Evolutionary conservation across 2,113 vertebrate genomes (phyloP).

Genomic region (Loxodonta africana): DNA sequence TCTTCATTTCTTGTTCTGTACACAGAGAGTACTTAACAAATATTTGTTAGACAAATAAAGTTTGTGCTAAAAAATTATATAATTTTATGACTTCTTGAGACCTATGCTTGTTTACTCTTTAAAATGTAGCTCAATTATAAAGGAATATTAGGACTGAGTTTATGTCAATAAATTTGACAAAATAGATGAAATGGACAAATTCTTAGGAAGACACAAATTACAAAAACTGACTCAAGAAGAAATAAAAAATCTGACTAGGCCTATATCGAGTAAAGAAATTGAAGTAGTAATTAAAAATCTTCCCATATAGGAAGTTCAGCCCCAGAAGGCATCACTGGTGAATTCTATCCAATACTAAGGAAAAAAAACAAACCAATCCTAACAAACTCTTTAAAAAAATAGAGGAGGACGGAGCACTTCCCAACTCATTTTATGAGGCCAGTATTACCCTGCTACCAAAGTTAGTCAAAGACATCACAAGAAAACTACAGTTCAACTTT

Average conservation of each 20-base stretch:
- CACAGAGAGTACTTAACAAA: neutral
- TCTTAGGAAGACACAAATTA: conserved; percentile 39
- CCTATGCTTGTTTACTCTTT: neutral
- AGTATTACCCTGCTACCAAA: neutral
- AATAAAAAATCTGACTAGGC: conserved; percentile 46
- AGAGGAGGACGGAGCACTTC: neutral
- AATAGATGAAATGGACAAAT: neutral
- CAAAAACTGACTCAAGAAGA: conserved; percentile 18
- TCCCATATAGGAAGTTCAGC: neutral
- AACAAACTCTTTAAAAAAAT: neutral
- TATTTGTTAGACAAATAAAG: conserved; percentile 14
- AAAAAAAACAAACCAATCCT: conserved; percentile 6
- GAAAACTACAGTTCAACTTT: neutral
- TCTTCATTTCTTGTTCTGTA: neutral
- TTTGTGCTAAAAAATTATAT: neutral
- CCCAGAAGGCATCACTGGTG: neutral
- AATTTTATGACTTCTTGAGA: neutral
- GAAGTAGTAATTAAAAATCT: conserved; percentile 26
- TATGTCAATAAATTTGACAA: neutral
- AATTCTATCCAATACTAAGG: conserved; percentile 11
- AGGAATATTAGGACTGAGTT: neutral
- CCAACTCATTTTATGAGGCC: conserved; percentile 30
- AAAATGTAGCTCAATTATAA: neutral
- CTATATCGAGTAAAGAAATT: neutral
- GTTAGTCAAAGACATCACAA: neutral